These are phyloP conservation scores for Cepaea nemoralis DNA, from an alignment of 1,140 invertebrate species.

Conservation along the genomic window DNA sequence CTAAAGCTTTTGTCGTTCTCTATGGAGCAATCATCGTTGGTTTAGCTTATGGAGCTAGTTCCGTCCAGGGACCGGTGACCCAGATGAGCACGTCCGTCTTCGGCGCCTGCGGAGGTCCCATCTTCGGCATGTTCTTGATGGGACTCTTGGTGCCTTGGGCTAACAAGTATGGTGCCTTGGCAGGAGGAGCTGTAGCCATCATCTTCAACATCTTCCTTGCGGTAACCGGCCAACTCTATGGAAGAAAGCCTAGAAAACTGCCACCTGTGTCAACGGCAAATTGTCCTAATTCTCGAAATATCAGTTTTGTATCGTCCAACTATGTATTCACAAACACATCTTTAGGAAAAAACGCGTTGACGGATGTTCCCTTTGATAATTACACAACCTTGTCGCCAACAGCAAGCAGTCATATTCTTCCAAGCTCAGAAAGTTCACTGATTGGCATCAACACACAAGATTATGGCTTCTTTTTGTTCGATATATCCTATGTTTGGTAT, in stretches of 20 bases:
- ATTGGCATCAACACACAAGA: background rate
- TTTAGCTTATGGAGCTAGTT: background rate
- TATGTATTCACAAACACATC: background rate
- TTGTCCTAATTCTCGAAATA: background rate
- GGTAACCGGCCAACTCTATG: background rate
- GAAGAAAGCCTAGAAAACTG: background rate
- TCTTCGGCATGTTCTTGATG: constrained; percentile 34
- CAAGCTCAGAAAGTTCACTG: no score
- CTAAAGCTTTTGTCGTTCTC: background rate
- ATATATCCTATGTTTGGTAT: constrained; percentile 34
- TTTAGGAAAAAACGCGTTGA: background rate
- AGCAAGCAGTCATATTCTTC: no score
- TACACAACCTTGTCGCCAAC: background rate
- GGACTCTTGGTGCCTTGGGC: constrained; percentile 81
- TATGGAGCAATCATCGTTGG: background rate
- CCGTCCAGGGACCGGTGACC: background rate
- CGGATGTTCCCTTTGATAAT: no score
- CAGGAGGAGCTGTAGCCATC: background rate
- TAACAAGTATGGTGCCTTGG: constrained; percentile 55
- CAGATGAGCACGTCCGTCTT: constrained; percentile 24
- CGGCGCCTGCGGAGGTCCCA: constrained; percentile 24
- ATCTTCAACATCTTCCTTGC: constrained; percentile 16
- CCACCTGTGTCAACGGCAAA: background rate
- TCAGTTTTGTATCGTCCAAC: background rate
- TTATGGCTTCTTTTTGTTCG: constrained; percentile 13